Conservation (phyloP, 2,113 vertebrate genomes). For the Eurystomus gularis region DNA sequence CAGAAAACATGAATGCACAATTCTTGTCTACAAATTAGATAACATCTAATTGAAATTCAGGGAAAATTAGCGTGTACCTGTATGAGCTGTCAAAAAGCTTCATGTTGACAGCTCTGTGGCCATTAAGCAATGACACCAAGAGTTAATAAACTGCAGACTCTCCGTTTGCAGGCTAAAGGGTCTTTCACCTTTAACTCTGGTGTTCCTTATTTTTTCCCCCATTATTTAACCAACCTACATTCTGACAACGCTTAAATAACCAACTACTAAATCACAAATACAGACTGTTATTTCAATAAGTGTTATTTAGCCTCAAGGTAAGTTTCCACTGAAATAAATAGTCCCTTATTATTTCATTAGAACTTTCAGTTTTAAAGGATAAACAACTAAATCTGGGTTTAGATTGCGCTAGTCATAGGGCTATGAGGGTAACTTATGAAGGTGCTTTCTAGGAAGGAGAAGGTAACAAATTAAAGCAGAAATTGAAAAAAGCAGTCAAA, state of each 20-base stretch:
- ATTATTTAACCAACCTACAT: neutral
- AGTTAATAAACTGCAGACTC: neutral
- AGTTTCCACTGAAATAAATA: neutral
- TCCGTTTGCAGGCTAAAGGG: neutral
- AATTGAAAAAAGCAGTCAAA: neutral
- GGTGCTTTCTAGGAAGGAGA: neutral
- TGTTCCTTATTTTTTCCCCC: neutral
- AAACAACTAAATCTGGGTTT: neutral
- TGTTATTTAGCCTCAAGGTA: neutral
- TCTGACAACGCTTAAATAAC: neutral
- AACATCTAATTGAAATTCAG: neutral
- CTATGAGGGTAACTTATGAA: neutral
- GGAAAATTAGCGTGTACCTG: accelerated
- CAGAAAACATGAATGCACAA: neutral
- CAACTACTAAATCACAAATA: neutral
- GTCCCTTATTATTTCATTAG: neutral
- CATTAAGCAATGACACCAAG: neutral
- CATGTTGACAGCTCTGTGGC: accelerated
- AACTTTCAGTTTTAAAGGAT: neutral
- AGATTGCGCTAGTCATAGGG: too few relatives aligned
- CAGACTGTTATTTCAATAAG: neutral
- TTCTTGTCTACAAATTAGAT: neutral
- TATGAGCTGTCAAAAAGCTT: neutral
- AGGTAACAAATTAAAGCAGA: neutral
- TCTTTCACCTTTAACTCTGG: neutral